Base-by-base conservation (phyloP, 2,797 vertebrate genomes). In the Muscicapa comitata region DNA sequence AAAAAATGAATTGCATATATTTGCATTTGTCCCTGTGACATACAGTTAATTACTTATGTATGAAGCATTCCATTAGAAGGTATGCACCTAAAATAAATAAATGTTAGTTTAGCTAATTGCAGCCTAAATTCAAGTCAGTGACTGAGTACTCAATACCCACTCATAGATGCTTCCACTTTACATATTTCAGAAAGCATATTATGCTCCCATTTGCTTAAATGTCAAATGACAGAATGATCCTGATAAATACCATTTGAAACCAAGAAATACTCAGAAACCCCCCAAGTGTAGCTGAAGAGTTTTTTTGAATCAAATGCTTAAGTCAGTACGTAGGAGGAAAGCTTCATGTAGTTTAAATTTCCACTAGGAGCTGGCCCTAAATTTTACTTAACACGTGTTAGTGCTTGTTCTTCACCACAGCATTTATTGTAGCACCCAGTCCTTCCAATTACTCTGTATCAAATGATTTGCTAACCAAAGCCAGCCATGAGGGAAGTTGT, bases 131-230 rank as follows among this genome's bases (percentile, higher is more conserved):
- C 51, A 51, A 84, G 70, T 90, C 79, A 89, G 76, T 87, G 63
- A 75, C 59, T 54, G 63, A 81, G 63, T 48, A 78, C 93, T 92
- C 72, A 89, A 16, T 51, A 81, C 33, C 88, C 66, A 90, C 90
- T 94, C 66, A 84, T 48, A 79, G 74, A 82, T 33, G 42, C 8
- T 88, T 53, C 57, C 62, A 72, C 82, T 88, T 90, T 92, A 62
- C 23, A 55, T 90, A 63, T 80, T 90, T 94, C 40, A 59, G 78
- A 88, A 92, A 82, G 38, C 0, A 0, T 68, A 9, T 51, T 87
- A 58, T 3, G 4, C 21, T 85, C 74, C 88, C 66, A 75, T 94
- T 91, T 96, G 65, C 81, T 93, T 91, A 94, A 95, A 96, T 95
- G 79, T 78, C 94, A 92, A 94, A 78, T 6, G 19, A 91, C 62